A percentile compares a stretch with the other conserved stretches of the same genome.
Conservation (phyloP, 2,113 vertebrate genomes). For the Tachuris rubrigastra region DNA sequence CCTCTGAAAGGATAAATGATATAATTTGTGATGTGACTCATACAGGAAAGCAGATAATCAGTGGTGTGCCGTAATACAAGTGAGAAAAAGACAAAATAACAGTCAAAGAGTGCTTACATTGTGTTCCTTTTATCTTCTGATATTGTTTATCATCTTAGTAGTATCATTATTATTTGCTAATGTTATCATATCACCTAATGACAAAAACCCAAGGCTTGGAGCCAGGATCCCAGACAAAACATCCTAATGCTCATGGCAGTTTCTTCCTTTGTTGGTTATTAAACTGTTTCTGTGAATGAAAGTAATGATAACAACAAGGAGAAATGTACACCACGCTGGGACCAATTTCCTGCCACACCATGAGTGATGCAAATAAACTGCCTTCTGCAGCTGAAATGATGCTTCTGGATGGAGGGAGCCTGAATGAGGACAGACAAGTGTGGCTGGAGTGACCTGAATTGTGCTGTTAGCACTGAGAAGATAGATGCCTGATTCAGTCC, state of each 20-base stretch:
- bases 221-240: slow-evolving; percentile 34
- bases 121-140: neutral
- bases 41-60: slow-evolving; percentile 19
- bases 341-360: slow-evolving; percentile 21
- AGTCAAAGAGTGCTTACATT: neutral
- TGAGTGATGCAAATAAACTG: neutral
- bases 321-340: neutral
- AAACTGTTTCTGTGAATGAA: slow-evolving; percentile 47
- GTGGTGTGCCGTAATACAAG: neutral
- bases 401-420: neutral
- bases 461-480: neutral
- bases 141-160: neutral
- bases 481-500: neutral
- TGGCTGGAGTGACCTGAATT: neutral
- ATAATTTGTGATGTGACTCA: slow-evolving; percentile 26
- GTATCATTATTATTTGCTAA: slow-evolving; percentile 41
- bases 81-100: slow-evolving; percentile 50
- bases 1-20: neutral
- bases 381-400: neutral
- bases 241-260: neutral
- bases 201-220: slow-evolving; percentile 22
- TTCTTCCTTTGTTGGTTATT: slow-evolving; percentile 40
- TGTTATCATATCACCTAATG: neutral
- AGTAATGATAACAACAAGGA: neutral
- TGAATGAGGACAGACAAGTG: neutral